These are phyloP conservation scores for Pipistrellus pygmaeus DNA, from an alignment of 2,797 vertebrate genomes.

Conservation along the genomic window DNA sequence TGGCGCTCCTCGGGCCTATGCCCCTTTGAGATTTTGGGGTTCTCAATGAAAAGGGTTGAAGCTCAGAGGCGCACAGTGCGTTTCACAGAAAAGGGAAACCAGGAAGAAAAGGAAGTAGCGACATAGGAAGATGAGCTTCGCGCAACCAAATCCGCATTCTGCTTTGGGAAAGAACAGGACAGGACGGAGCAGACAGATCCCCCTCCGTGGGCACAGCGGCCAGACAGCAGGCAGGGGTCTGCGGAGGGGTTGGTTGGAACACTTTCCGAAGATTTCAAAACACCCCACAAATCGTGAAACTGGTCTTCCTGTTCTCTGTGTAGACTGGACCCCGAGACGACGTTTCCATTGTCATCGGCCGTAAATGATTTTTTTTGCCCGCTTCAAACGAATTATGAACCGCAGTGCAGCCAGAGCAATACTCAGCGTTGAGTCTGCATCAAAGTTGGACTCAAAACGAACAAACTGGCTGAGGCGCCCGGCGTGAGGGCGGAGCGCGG, in stretches of 20 bases:
- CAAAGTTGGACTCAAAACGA: not conserved
- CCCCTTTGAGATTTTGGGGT: not conserved
- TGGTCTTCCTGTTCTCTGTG: not conserved
- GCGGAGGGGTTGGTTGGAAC: not conserved
- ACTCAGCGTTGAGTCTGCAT: not conserved
- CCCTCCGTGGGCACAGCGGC: not conserved
- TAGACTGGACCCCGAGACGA: not conserved
- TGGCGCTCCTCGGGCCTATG: not conserved
- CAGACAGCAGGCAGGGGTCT: accelerated
- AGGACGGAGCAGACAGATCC: not conserved
- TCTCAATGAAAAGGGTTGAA: not conserved
- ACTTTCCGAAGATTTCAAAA: not conserved
- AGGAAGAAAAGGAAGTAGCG: not conserved
- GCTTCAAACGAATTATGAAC: slow-evolving; percentile 78
- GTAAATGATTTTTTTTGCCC: slow-evolving; percentile 51
- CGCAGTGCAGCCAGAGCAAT: not conserved
- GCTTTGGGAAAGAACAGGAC: accelerated
- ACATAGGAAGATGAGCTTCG: not conserved
- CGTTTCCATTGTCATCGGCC: not conserved
- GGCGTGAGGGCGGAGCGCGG: accelerated
- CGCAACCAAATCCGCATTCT: not conserved
- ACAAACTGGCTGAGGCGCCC: not conserved
- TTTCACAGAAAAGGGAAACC: slow-evolving; percentile 28
- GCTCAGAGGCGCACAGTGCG: not conserved
- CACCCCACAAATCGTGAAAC: not conserved